Conservation (phyloP, 2,888 invertebrate species). For the Mylabris sibirica region DNA sequence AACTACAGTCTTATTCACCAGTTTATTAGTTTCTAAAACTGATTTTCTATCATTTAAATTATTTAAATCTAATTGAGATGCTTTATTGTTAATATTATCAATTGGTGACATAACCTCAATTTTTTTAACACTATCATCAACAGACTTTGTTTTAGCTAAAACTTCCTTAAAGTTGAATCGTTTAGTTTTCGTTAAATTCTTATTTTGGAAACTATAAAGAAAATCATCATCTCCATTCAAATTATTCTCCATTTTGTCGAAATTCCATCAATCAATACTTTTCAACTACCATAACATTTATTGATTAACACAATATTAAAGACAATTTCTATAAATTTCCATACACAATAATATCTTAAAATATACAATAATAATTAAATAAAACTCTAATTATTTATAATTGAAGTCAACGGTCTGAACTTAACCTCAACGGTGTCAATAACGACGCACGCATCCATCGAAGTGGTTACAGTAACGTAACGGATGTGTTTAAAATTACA, state of each 20-base stretch:
- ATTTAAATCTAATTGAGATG: not conserved
- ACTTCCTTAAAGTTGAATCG: slow-evolving; percentile 45
- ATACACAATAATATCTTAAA: not conserved
- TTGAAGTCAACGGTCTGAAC: slow-evolving; percentile 20
- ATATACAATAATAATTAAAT: not conserved
- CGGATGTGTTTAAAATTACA: slow-evolving; percentile 7
- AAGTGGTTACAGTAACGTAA: not conserved
- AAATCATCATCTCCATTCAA: slow-evolving; percentile 32
- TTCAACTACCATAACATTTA: not conserved
- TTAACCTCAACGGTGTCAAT: slow-evolving; percentile 24
- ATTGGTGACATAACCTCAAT: slow-evolving; percentile 20
- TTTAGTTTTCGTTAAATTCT: slow-evolving; percentile 34
- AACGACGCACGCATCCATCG: not conserved
- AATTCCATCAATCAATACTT: not conserved
- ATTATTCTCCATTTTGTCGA: slow-evolving; percentile 30
- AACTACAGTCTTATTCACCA: not conserved
- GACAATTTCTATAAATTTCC: not conserved
- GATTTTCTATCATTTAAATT: not conserved
- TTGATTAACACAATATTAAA: not conserved
- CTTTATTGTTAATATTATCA: not conserved
- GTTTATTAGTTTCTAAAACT: not conserved
- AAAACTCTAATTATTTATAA: not conserved
- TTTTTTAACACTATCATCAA: not conserved
- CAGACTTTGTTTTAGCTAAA: slow-evolving; percentile 16
- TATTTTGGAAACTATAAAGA: slow-evolving; percentile 39